phyloP scores from a whole-genome alignment of 2,797 vertebrate genomes.

The Betta splendens region DNA sequence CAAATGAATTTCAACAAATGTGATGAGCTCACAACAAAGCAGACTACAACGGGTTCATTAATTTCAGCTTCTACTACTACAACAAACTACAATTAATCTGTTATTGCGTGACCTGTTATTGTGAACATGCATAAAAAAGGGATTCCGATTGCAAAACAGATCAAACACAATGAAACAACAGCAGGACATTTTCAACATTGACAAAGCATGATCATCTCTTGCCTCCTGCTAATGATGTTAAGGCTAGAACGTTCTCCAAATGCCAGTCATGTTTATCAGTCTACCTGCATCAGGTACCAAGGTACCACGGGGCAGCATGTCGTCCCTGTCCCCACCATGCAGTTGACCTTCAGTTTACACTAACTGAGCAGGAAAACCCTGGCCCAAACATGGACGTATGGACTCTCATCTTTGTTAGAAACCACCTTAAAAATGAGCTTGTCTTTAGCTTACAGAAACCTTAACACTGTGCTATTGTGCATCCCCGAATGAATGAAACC shows the following conservation, averaged over 20 bases:
- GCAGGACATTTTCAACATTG: background rate
- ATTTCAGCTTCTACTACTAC: background rate
- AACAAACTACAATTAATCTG: background rate
- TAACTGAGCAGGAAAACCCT: too few species aligned
- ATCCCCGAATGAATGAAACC: constrained; percentile 5
- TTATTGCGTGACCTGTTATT: background rate
- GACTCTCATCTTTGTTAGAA: too few species aligned
- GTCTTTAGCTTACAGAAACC: background rate
- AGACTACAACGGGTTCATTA: constrained; percentile 7
- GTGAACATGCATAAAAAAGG: background rate
- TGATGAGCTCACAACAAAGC: background rate
- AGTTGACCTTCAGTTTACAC: too few species aligned
- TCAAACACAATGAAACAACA: too few species aligned
- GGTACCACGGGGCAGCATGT: too few species aligned
- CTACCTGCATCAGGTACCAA: too few species aligned
- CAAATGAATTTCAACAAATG: constrained; percentile 28
- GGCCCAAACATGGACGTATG: too few species aligned
- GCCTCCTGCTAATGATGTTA: background rate
- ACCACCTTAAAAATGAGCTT: background rate
- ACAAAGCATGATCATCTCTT: background rate
- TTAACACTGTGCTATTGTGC: constrained; percentile 16
- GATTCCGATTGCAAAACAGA: background rate
- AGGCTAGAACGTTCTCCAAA: too few species aligned
- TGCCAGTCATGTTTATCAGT: too few species aligned
- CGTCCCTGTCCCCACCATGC: too few species aligned